Base-by-base conservation (phyloP, 2,113 vertebrate species). In the Phycodurus eques region DNA sequence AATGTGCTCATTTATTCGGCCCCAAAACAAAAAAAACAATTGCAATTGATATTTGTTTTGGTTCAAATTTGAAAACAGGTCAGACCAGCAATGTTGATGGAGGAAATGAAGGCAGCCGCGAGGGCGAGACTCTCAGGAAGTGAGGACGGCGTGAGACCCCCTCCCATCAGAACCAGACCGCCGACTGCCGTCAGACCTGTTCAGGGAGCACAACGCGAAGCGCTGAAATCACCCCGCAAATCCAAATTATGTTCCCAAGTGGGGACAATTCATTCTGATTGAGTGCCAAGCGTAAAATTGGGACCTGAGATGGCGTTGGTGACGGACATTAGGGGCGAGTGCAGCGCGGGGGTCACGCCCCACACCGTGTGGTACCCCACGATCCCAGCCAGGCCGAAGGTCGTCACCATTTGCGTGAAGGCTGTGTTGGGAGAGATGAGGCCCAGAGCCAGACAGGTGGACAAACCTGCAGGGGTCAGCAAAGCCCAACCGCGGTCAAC, bases 361-460 rank as follows among this genome's bases (percentile, higher is more conserved):
- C 97, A 99, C n/a, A 99, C 97, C 0, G 97, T 99, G 90, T 99
- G 97, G 87, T 99, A 99, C 1, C 97, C 97, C 85, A 99, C 96
- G 39, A 99, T 95, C 71, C 97, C 97, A 0, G 96, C 93, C 76
- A 99, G 82, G 71, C 97, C 97, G 35, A 99, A 97, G 0, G 95
- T 99, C 0, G 97, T 99, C 85, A 98, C 95, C 91, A 98, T 99
- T 90, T 99, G 98, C 2, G 95, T 94, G 87, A 99, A 99, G 22
- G 95, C 95, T 20, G 91, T 87, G 42, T 94, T 95, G 54, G 97
- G 97, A 17, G 96, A 92, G 8, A 77, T 87, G 10, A 96, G 12
- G 20, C 97, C 98, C 64, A 99, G 90, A 43, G 94, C 94, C 33
- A 99, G 83, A 47, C 94, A 79, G 13, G 92, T 85, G 13, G 88